These are phyloP conservation scores for Drosophila navojoa DNA, from an alignment of 1,140 invertebrate species.

Conservation along the genomic window DNA sequence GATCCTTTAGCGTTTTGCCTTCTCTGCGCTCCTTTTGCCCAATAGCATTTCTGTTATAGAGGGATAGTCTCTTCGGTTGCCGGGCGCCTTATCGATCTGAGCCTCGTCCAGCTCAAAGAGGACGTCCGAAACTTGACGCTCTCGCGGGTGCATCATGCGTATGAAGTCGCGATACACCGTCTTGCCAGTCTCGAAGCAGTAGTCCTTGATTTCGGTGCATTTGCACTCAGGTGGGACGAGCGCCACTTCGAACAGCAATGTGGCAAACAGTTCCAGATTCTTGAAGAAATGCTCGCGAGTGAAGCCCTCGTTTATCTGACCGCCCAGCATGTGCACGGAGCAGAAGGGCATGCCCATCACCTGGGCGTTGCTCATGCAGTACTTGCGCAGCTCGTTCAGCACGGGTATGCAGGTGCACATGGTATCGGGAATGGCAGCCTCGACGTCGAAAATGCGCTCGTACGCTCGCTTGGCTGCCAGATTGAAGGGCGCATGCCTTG, in stretches of 20 bases:
- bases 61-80: neutral
- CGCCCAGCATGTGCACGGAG: slow-evolving; percentile 14
- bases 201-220: slow-evolving; percentile 27
- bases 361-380: slow-evolving; percentile 7
- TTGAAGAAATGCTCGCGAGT: neutral
- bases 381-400: slow-evolving; percentile 37
- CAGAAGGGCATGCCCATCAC: slow-evolving; percentile 40
- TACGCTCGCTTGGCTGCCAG: slow-evolving; percentile 21
- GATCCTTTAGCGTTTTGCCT: neutral
- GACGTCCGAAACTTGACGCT: neutral
- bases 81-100: neutral
- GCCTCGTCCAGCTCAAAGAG: slow-evolving; percentile 33
- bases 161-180: slow-evolving; percentile 3
- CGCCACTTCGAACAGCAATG: slow-evolving; percentile 39
- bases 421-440: slow-evolving; percentile 20
- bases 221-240: slow-evolving; percentile 36
- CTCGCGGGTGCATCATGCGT: neutral
- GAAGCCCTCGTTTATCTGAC: slow-evolving; percentile 21
- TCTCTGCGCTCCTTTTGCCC: neutral
- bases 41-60: neutral
- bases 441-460: neutral
- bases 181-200: slow-evolving; percentile 25
- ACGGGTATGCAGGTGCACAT: slow-evolving; percentile 22
- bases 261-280: slow-evolving; percentile 14
- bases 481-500: neutral